phyloP scores from a whole-genome alignment of 2,113 vertebrate genomes.

The Elephantulus edwardii region DNA sequence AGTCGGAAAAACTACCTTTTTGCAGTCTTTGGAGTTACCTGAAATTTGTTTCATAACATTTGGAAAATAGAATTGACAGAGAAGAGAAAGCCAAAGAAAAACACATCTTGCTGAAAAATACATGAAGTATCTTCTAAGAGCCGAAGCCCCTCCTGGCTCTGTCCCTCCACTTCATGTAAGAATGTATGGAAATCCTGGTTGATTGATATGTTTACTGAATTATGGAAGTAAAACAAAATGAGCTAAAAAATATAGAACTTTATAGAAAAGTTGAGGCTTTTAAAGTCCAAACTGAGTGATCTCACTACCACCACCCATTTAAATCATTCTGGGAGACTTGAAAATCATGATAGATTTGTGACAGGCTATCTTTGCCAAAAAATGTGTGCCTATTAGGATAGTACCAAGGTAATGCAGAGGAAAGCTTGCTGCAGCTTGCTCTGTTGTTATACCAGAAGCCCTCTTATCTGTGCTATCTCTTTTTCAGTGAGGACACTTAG shows the following conservation, averaged over 20 bases:
- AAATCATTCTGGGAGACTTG: constrained; percentile 40
- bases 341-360: constrained; percentile 31
- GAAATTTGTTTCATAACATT: constrained; percentile 26
- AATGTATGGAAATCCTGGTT: not conserved
- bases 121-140: not conserved
- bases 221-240: not conserved
- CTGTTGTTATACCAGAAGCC: not conserved
- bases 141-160: not conserved
- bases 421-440: not conserved
- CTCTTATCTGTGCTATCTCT: constrained; percentile 53
- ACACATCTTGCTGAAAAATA: not conserved
- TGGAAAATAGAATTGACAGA: not conserved
- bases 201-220: not conserved
- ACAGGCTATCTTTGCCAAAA: not conserved
- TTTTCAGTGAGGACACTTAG: constrained; percentile 56
- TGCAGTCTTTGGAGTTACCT: constrained; percentile 14
- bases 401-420: constrained; percentile 13
- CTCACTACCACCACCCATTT: not conserved
- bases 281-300: constrained; percentile 19
- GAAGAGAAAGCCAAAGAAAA: not conserved
- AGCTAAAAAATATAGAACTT: not conserved
- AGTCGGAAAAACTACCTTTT: not conserved
- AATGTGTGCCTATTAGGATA: constrained; percentile 13
- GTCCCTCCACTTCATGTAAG: not conserved
- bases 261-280: not conserved